phyloP scores from a whole-genome alignment of 2,797 vertebrate species.

The Anguilla megastoma region DNA sequence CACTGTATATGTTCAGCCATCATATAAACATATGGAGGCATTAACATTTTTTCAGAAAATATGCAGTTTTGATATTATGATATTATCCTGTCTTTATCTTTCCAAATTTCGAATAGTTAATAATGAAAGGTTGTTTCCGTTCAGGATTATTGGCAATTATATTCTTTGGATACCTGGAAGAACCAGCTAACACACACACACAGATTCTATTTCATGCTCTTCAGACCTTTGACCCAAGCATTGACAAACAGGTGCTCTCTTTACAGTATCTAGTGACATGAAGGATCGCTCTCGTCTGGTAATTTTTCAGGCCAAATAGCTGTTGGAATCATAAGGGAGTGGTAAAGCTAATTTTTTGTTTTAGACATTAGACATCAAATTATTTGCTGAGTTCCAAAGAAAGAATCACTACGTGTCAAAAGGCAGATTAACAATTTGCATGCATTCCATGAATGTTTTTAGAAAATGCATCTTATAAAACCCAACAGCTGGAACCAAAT shows the following conservation, averaged over 20 bases:
- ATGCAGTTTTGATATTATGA: no score
- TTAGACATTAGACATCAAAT: neutral
- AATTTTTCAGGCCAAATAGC: conserved; percentile 73
- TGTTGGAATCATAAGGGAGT: conserved; percentile 67
- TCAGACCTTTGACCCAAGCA: neutral
- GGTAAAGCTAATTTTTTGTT: conserved; percentile 39
- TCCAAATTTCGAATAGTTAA: no score
- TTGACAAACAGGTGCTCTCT: conserved; percentile 79
- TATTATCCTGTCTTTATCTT: no score
- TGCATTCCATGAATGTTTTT: conserved; percentile 1
- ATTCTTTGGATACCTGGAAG: neutral
- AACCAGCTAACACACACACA: neutral
- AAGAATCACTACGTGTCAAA: conserved; percentile 62
- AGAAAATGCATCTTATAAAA: neutral
- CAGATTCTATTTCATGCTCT: neutral
- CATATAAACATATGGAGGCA: no score
- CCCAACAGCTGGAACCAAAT: neutral
- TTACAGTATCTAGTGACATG: conserved; percentile 74
- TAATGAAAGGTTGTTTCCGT: neutral
- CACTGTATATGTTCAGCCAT: no score
- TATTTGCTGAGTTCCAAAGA: conserved; percentile 51
- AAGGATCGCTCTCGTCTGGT: conserved; percentile 74
- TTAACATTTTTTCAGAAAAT: no score
- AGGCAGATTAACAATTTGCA: conserved; percentile 27
- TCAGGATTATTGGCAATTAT: neutral